Evolutionary conservation across 2,113 vertebrate species (phyloP).

Genomic region (Cavia aperea): DNA sequence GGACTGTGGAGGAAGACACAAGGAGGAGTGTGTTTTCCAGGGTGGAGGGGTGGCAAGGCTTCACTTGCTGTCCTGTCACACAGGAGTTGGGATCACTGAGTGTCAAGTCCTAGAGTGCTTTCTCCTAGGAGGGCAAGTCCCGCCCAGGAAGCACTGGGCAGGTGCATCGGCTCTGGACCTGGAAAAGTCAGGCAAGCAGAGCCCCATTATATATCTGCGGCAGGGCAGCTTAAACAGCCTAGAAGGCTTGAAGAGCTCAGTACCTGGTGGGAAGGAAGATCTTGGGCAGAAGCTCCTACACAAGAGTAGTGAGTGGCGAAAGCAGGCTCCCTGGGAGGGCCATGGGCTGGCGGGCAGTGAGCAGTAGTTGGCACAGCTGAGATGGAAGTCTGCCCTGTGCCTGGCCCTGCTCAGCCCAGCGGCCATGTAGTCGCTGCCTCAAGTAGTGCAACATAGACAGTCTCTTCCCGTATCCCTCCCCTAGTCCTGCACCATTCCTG

Average conservation of each 20-base stretch:
- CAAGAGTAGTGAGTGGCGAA: not conserved
- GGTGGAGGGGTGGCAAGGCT: not conserved
- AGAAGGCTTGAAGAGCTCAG: not conserved
- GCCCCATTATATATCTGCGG: not conserved
- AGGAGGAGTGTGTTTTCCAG: not conserved
- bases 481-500: not conserved
- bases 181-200: not conserved
- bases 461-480: not conserved
- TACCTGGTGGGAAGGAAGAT: not conserved
- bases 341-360: not conserved
- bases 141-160: not conserved
- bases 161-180: not conserved
- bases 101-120: not conserved
- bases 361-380: not conserved
- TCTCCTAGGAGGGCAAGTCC: not conserved
- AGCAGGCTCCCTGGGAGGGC: not conserved
- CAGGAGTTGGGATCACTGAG: not conserved
- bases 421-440: fast-evolving
- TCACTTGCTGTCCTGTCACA: not conserved
- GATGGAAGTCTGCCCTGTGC: not conserved
- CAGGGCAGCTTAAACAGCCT: not conserved
- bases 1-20: not conserved
- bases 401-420: not conserved
- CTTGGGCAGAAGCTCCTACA: not conserved
- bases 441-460: not conserved